Conservation (phyloP, 1,140 invertebrate genomes). For the Archegozetes longisetosus region DNA sequence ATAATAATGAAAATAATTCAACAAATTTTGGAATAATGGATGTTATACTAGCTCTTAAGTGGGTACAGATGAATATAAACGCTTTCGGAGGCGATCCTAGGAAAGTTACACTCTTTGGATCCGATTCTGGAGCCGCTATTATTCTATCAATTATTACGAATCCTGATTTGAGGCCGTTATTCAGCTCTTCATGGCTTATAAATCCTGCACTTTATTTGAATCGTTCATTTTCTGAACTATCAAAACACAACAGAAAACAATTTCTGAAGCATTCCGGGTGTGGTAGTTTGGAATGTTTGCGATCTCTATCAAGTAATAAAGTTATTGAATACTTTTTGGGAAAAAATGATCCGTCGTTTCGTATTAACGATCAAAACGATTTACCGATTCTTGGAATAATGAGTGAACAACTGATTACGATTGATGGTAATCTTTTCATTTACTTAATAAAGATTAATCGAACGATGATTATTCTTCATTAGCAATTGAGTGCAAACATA, state of each 20-base stretch:
- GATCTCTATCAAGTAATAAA: constrained; percentile 6
- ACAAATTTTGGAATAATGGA: constrained; percentile 37
- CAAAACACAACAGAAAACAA: constrained; percentile 1
- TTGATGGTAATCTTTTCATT: constrained; percentile 22
- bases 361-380: constrained; percentile 23
- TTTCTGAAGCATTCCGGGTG: constrained; percentile 13
- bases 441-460: not conserved
- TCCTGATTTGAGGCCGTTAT: constrained; percentile 7
- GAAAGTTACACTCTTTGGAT: constrained; percentile 23
- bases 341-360: constrained; percentile 21
- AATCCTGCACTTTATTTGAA: constrained; percentile 20
- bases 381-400: constrained; percentile 22
- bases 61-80: constrained; percentile 32
- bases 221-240: constrained; percentile 12
- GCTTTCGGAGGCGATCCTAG: constrained; percentile 32
- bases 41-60: constrained; percentile 31
- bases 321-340: constrained; percentile 18
- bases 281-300: constrained; percentile 12
- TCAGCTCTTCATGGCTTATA: constrained; percentile 18
- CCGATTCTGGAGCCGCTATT: constrained; percentile 20
- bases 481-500: too few relatives aligned
- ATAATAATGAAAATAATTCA: constrained; percentile 20
- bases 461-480: not conserved
- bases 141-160: constrained; percentile 20
- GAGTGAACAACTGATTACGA: constrained; percentile 20